Evolutionary conservation across 2,113 vertebrate genomes (phyloP).

Genomic region (Erpornis zantholeuca): DNA sequence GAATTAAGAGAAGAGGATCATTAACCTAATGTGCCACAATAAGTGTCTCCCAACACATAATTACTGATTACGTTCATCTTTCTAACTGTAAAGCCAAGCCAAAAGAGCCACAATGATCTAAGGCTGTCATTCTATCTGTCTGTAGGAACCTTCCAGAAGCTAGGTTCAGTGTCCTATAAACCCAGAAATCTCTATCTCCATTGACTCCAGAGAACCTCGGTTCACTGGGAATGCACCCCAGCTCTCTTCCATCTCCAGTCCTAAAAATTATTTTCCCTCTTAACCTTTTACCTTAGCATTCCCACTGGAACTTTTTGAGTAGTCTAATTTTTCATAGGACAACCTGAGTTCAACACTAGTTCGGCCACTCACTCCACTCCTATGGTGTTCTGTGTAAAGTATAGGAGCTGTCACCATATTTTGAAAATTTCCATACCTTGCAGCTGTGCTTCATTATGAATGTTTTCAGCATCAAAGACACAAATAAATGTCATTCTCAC

Average conservation of each 20-base stretch:
- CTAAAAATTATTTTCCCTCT: not conserved
- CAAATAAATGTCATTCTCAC: not conserved
- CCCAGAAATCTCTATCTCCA: not conserved
- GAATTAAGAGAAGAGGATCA: not conserved
- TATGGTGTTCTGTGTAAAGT: not conserved
- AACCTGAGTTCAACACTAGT: not conserved
- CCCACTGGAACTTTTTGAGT: not conserved
- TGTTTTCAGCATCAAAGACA: not conserved
- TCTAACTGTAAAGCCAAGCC: not conserved
- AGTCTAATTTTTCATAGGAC: not conserved
- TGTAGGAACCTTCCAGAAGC: not conserved
- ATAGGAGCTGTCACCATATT: not conserved
- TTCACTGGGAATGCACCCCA: not conserved
- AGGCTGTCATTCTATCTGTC: not conserved
- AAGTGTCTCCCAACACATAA: not conserved
- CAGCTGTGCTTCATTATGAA: not conserved
- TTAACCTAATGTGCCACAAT: not conserved
- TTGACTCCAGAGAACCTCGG: not conserved
- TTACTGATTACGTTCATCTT: not conserved
- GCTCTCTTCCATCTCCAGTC: not conserved
- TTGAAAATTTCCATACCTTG: not conserved
- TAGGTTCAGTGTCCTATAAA: not conserved
- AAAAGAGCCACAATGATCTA: not conserved
- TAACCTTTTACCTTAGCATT: not conserved
- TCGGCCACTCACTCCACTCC: not conserved